These are phyloP conservation scores for Odontamblyopus rebecca DNA, from an alignment of 2,797 vertebrate species.

Conservation along the genomic window DNA sequence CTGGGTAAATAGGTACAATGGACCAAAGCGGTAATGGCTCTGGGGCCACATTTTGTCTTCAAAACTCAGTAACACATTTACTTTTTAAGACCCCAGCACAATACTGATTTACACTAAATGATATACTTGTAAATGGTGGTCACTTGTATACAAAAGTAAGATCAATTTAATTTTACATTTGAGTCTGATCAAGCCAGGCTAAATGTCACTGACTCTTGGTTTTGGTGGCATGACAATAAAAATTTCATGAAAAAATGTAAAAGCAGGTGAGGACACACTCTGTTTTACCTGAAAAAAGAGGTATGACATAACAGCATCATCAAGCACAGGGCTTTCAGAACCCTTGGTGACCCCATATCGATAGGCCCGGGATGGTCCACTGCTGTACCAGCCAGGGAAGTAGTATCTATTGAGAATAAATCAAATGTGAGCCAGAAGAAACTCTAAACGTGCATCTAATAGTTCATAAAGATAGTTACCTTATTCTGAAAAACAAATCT, in stretches of 20 bases:
- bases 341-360: slow-evolving; percentile 85
- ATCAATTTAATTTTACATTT: background rate
- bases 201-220: no score
- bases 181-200: no score
- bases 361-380: slow-evolving; percentile 82
- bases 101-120: background rate
- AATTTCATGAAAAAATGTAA: no score
- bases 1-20: background rate
- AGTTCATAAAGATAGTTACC: slow-evolving; percentile 55
- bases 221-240: no score
- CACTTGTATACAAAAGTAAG: background rate
- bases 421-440: background rate
- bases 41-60: no score
- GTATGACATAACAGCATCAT: slow-evolving; percentile 91
- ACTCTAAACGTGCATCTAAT: background rate
- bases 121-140: background rate
- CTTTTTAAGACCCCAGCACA: background rate
- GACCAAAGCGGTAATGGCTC: background rate
- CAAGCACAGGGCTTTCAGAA: slow-evolving; percentile 86
- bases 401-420: slow-evolving; percentile 81
- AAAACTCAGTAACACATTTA: background rate
- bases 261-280: background rate
- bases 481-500: slow-evolving; percentile 84
- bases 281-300: slow-evolving; percentile 88
- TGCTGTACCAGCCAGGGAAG: slow-evolving; percentile 92